Evolutionary conservation across 2,888 invertebrate species (phyloP).

Genomic region (Sesamia inferens): DNA sequence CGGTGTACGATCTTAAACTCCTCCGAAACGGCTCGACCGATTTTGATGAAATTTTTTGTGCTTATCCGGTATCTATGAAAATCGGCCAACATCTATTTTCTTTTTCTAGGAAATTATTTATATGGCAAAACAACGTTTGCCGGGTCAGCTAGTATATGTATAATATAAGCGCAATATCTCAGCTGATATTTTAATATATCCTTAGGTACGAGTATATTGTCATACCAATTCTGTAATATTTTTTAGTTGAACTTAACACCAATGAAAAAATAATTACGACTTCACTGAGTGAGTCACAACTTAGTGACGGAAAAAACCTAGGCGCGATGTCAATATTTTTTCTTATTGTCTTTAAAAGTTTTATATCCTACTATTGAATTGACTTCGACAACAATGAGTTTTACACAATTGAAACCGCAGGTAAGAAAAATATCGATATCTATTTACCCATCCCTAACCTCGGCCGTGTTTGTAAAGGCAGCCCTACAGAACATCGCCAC

Average conservation of each 20-base stretch:
- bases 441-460: slow-evolving; percentile 58
- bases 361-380: not conserved
- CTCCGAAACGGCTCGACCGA: too few relatives aligned
- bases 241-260: not conserved
- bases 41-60: too few relatives aligned
- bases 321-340: not conserved
- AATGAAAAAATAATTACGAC: not conserved
- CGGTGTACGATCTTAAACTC: too few relatives aligned
- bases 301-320: not conserved
- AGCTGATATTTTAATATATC: not conserved
- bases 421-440: slow-evolving; percentile 31
- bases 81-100: too few relatives aligned
- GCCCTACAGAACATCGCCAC: slow-evolving; percentile 82
- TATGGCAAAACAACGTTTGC: too few relatives aligned
- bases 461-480: slow-evolving; percentile 67
- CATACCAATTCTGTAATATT: not conserved
- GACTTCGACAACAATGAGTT: not conserved
- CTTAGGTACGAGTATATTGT: not conserved
- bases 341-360: too few relatives aligned
- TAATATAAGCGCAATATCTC: too few relatives aligned
- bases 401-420: slow-evolving; percentile 3
- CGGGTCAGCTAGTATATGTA: too few relatives aligned
- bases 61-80: too few relatives aligned
- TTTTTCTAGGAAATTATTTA: too few relatives aligned
- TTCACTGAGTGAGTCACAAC: not conserved